phyloP scores from a whole-genome alignment of 1,140 invertebrate genomes.

The Drosophila kanapiae region DNA sequence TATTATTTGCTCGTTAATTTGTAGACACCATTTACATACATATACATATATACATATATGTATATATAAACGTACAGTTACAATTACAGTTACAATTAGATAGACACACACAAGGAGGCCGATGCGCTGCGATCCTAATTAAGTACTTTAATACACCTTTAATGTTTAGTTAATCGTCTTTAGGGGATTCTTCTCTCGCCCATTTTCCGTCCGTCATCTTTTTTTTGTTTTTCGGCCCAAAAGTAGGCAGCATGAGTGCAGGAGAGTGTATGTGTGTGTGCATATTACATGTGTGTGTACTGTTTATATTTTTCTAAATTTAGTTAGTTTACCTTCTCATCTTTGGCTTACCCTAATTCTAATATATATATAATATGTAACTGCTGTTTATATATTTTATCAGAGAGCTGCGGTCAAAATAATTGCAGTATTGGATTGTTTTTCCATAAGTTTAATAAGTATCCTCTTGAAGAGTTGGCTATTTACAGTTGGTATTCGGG shows the following conservation, averaged over 20 bases:
- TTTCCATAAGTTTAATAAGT: background rate
- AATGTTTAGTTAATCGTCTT: slow-evolving; percentile 5
- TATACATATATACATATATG: slow-evolving; percentile 31
- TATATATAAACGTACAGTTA: slow-evolving; percentile 50
- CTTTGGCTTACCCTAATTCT: slow-evolving; percentile 33
- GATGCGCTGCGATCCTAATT: slow-evolving; percentile 26
- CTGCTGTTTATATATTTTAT: background rate
- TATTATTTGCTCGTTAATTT: slow-evolving; percentile 56
- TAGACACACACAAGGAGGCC: slow-evolving; percentile 59
- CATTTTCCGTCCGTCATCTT: background rate
- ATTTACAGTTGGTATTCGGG: slow-evolving; percentile 17
- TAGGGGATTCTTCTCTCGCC: background rate
- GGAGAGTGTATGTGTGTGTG: slow-evolving; percentile 17
- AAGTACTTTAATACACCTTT: slow-evolving; percentile 27
- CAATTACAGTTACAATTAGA: slow-evolving; percentile 65
- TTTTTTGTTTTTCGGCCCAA: slow-evolving; percentile 35
- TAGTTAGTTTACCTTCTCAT: slow-evolving; percentile 24
- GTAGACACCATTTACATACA: slow-evolving; percentile 73
- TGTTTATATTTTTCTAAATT: slow-evolving; percentile 6
- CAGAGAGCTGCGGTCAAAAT: slow-evolving; percentile 28
- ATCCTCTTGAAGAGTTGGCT: slow-evolving; percentile 15
- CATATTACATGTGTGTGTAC: slow-evolving; percentile 26
- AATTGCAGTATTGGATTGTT: background rate
- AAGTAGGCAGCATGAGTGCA: slow-evolving; percentile 53
- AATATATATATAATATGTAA: slow-evolving; percentile 24